Evolutionary conservation across 2,113 vertebrate genomes (phyloP), one percentile per base, ranked within the genome.

Genomic region (Poecile atricapillus): DNA sequence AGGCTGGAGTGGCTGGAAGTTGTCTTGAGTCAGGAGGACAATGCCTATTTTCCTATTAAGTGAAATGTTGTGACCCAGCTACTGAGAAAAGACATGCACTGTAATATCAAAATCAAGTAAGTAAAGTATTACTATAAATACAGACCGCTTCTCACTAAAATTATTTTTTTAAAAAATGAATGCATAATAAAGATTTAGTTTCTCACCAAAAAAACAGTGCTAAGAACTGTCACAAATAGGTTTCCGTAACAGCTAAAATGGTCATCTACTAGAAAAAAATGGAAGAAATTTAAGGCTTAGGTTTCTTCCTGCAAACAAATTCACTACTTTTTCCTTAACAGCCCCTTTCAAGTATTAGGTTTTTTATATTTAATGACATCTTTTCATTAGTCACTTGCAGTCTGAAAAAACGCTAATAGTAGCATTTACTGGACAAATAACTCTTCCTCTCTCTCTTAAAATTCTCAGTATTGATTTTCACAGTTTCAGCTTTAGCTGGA

Each of bases 261-360:
- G 31, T 30, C 31, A 70, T 59, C 11, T 21, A 78, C 7, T 65
- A 16, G 35, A 70, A 91, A 92, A 79, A 94, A 58, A 65, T 11
- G 39, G 60, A 65, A 88, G 63, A 73, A 88, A 77, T 79, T 88
- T 59, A 63, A 90, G 24, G 35, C 28, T 80, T 43, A 64, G 47
- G 74, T 91, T 95, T 84, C 33, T 35, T 94, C 15, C 62, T 84
- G 28, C n/a, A 87, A 94, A 97, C 7, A 78, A 53, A 44, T 52
- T 13, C 58, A 67, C 70, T 64, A 27, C 30, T 94, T 88, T 82
- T 92, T 81, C 35, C 37, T 87, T 59, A 65, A 94, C 46, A 95
- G 75, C 90, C 13, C n/a, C 11, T 83, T 27, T 39, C 58, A 90
- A 60, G 13, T n/a, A 63, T 88, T 92, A 83, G 63, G 15, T 64